Evolutionary conservation across 2,113 vertebrate species (phyloP).

Genomic region (Otocyon megalotis): DNA sequence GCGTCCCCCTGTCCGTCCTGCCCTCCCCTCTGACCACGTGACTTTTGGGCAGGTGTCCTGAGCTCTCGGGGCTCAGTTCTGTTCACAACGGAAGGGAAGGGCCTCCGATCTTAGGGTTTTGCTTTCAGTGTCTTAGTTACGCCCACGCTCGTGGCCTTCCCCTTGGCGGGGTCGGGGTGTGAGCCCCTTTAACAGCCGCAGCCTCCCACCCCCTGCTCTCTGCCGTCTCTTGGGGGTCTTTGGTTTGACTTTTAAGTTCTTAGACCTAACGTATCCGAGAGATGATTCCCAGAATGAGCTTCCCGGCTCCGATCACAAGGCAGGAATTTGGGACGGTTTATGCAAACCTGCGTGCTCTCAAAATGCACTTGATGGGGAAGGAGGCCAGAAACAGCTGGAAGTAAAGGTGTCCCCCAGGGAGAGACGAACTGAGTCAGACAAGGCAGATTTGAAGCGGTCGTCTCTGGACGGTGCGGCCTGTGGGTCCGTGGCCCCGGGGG

Average conservation of each 20-base stretch:
- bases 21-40: rapidly evolving
- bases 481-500: not conserved
- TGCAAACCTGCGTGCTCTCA: not conserved
- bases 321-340: not conserved
- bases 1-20: slow-evolving; percentile 50
- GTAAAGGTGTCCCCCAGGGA: rapidly evolving
- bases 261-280: too few relatives aligned
- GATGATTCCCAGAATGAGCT: not conserved
- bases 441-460: not conserved
- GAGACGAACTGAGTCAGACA: rapidly evolving
- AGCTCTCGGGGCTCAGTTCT: not conserved
- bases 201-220: rapidly evolving
- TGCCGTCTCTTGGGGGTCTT: rapidly evolving
- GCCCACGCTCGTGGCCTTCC: too few relatives aligned
- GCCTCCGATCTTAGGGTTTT: not conserved
- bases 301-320: not conserved
- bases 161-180: too few relatives aligned
- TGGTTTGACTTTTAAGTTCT: rapidly evolving
- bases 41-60: not conserved
- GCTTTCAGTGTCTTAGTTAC: not conserved
- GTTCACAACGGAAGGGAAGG: too few relatives aligned
- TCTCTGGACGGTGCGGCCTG: rapidly evolving
- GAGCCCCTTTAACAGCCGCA: too few relatives aligned
- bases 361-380: not conserved
- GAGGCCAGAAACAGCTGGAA: not conserved